phyloP scores from a whole-genome alignment of 2,113 vertebrate species.

The Axis porcinus region DNA sequence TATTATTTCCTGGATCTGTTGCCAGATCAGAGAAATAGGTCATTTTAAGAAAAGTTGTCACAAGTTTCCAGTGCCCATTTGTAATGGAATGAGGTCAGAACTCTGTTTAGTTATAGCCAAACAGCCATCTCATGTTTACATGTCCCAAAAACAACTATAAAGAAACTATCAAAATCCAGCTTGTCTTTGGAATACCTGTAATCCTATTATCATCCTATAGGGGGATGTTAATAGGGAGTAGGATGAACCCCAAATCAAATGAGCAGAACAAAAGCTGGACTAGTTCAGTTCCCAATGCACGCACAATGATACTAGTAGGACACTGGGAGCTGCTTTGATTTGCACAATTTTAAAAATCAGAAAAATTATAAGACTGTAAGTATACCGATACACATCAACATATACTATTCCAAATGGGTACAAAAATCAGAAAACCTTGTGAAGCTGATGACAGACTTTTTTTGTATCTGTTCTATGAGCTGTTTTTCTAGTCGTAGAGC shows the following conservation, averaged over 20 bases:
- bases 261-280: neutral
- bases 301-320: neutral
- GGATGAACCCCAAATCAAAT: neutral
- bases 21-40: neutral
- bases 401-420: neutral
- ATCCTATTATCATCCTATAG: neutral
- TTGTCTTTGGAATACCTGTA: neutral
- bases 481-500: neutral
- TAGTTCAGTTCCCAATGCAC: neutral
- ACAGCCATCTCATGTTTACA: neutral
- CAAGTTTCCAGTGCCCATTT: neutral
- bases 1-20: neutral
- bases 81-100: neutral
- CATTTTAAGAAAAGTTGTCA: neutral
- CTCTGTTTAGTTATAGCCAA: neutral
- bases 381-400: neutral
- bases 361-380: neutral
- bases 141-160: neutral
- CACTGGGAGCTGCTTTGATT: neutral
- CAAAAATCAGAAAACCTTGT: neutral
- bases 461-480: neutral
- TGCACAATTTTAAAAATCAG: neutral
- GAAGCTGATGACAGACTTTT: neutral
- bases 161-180: conserved; percentile 1
- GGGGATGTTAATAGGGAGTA: neutral